Conservation (phyloP, 2,113 vertebrate genomes). For the Gracilinanus agilis region DNA sequence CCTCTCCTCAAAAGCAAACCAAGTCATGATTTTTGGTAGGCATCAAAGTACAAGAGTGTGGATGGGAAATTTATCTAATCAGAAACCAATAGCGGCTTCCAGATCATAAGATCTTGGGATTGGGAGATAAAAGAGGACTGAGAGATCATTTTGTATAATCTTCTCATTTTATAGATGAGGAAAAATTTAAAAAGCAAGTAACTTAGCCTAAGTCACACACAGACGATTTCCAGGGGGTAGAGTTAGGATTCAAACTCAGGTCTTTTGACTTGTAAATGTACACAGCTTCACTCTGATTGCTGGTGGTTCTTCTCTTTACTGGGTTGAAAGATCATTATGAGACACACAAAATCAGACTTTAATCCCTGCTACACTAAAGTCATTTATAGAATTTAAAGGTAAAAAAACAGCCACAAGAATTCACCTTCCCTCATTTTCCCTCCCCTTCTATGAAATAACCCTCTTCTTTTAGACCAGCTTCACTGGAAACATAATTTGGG, state of each 20-base stretch:
- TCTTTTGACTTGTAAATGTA: background rate
- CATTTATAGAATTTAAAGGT: accelerated
- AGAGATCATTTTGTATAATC: background rate
- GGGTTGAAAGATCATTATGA: background rate
- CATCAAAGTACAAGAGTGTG: background rate
- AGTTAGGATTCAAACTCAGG: background rate
- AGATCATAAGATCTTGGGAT: background rate
- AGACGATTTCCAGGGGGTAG: background rate
- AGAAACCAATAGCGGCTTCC: background rate
- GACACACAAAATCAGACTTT: background rate
- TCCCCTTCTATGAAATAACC: background rate
- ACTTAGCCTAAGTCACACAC: background rate
- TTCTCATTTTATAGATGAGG: background rate
- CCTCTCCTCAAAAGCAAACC: background rate
- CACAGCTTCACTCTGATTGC: background rate
- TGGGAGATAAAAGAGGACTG: background rate
- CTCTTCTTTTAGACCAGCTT: background rate
- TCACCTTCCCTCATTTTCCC: background rate
- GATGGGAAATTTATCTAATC: background rate
- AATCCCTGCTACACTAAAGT: background rate
- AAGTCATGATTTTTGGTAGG: background rate
- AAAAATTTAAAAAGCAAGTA: background rate
- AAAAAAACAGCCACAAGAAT: background rate
- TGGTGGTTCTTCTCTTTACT: background rate
- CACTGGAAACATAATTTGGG: background rate